phyloP scores from a whole-genome alignment of 1,140 invertebrate genomes.

The Drosophila lowei region DNA sequence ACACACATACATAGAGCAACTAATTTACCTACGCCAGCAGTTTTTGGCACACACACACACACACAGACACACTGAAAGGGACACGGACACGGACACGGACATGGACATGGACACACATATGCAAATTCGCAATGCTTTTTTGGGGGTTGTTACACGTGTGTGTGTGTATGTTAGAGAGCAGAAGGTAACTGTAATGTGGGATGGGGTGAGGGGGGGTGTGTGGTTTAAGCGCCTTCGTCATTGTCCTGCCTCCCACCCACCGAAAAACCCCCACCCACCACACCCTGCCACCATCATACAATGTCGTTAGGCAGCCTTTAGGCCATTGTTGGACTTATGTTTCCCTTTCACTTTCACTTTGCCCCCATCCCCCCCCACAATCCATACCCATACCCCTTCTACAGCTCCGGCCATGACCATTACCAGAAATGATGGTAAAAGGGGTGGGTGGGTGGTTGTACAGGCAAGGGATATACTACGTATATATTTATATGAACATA shows the following conservation, averaged over 20 bases:
- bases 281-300: neutral
- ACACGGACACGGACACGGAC: conserved; percentile 2
- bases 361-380: neutral
- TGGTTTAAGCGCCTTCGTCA: conserved; percentile 29
- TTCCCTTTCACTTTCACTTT: conserved; percentile 61
- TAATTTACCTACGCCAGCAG: conserved; percentile 79
- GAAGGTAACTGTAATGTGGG: conserved; percentile 3
- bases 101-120: conserved; percentile 55
- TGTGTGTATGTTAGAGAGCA: conserved; percentile 3
- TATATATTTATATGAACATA: conserved; percentile 19
- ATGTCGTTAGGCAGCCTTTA: conserved; percentile 68
- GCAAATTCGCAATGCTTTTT: conserved; percentile 72
- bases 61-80: conserved; percentile 18
- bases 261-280: neutral
- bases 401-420: conserved; percentile 45
- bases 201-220: neutral
- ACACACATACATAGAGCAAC: conserved; percentile 43
- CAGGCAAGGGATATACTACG: too few relatives aligned
- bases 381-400: neutral
- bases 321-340: conserved; percentile 74
- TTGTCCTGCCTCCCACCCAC: conserved; percentile 16
- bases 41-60: conserved; percentile 55
- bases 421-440: conserved; percentile 27
- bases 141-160: conserved; percentile 56
- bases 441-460: too few relatives aligned